These are phyloP conservation scores for Sterna hirundo DNA, from an alignment of 2,113 vertebrate genomes.

Conservation along the genomic window DNA sequence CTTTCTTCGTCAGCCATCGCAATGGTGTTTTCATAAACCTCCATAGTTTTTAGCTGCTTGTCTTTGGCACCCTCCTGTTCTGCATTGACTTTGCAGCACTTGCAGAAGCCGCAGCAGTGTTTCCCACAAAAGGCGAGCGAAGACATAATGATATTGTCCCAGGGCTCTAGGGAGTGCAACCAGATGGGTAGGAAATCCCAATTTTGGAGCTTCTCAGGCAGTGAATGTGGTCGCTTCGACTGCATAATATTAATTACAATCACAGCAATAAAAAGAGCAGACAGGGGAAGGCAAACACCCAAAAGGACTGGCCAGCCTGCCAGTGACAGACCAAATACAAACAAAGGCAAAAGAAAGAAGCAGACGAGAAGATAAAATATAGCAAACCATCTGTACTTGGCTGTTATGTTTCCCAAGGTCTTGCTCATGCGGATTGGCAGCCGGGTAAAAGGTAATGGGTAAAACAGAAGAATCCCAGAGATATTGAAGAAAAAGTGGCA, in stretches of 20 bases:
- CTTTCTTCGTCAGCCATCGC: conserved; percentile 67
- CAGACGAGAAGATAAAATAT: conserved; percentile 84
- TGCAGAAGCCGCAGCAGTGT: conserved; percentile 84
- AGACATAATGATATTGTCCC: conserved; percentile 78
- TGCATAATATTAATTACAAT: conserved; percentile 85
- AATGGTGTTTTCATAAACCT: conserved; percentile 80
- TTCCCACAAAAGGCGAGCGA: conserved; percentile 64
- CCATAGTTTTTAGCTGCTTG: conserved; percentile 62
- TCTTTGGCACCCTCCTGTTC: conserved; percentile 39
- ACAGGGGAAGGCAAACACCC: conserved; percentile 83
- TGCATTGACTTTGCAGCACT: conserved; percentile 54
- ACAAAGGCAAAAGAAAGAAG: conserved; percentile 86
- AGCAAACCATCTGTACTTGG: conserved; percentile 95
- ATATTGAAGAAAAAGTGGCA: conserved; percentile 99
- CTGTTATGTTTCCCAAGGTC: conserved; percentile 83
- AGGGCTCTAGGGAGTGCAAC: conserved; percentile 87
- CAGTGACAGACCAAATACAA: conserved; percentile 87
- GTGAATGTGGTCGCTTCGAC: conserved; percentile 59
- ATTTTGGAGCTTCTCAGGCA: conserved; percentile 79
- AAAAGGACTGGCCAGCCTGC: conserved; percentile 90
- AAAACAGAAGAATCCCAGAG: conserved; percentile 92
- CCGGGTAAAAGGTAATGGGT: conserved; percentile 87
- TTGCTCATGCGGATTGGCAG: conserved; percentile 88
- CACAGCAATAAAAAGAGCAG: conserved; percentile 65
- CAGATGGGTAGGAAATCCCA: conserved; percentile 90